A percentile compares a stretch with the other conserved stretches of the same genome.
Conservation (phyloP, 2,797 vertebrate species). For the Bufotes viridis region DNA sequence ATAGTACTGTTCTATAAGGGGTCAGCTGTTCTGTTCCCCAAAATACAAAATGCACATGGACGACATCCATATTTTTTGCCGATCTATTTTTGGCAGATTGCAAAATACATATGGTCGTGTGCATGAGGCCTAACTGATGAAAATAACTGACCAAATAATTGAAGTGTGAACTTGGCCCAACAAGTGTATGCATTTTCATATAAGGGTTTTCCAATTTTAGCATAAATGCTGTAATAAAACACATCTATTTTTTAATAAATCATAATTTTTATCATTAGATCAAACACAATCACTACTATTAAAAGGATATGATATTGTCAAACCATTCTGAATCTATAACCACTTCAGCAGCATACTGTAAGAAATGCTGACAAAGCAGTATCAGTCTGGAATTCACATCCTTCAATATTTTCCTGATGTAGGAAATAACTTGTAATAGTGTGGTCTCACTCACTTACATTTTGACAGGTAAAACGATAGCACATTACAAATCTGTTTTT, state of each 20-base stretch:
- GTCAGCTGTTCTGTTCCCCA: no score
- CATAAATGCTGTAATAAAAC: not conserved
- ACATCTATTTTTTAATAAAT: not conserved
- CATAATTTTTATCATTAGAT: not conserved
- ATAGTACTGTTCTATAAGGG: no score
- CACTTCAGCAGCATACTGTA: not conserved
- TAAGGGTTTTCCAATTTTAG: not conserved
- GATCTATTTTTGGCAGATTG: no score
- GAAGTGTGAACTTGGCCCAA: no score
- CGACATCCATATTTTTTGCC: no score
- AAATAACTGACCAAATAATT: no score
- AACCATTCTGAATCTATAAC: not conserved
- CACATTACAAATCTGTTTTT: slow-evolving; percentile 44
- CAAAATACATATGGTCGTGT: no score
- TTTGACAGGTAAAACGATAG: slow-evolving; percentile 55
- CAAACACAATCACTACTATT: not conserved
- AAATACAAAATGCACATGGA: no score
- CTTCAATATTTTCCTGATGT: slow-evolving; percentile 48
- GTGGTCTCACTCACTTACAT: slow-evolving; percentile 49
- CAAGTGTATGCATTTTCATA: not conserved
- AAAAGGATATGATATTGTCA: not conserved
- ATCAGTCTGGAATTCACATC: slow-evolving; percentile 34
- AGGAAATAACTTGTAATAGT: slow-evolving; percentile 50
- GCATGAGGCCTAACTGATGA: no score
- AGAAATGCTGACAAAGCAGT: slow-evolving; percentile 48